These are phyloP conservation scores for Drosophila formosana DNA, from an alignment of 2,888 invertebrate genomes.

Conservation along the genomic window DNA sequence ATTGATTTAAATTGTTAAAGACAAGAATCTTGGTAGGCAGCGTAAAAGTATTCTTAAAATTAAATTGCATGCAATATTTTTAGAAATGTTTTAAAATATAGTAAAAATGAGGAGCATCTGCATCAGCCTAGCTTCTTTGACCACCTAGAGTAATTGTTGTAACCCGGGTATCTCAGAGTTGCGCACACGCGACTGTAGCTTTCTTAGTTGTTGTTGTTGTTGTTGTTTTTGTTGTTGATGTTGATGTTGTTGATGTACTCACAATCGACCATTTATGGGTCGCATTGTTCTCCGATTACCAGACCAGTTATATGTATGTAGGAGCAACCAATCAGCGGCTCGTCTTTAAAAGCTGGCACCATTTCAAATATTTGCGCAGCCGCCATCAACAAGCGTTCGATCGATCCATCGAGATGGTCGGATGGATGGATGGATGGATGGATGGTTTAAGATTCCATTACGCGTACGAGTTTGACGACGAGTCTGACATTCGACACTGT, in stretches of 20 bases:
- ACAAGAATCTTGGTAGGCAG: no score
- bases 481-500: conserved; percentile 77
- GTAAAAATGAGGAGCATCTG: no score
- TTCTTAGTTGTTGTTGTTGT: not conserved
- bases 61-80: no score
- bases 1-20: no score
- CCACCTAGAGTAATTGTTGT: no score
- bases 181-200: no score
- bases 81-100: no score
- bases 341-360: conserved; percentile 41
- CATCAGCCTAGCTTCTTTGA: no score
- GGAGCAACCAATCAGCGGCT: conserved; percentile 45
- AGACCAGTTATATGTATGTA: conserved; percentile 15
- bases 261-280: conserved; percentile 56
- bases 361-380: conserved; percentile 63
- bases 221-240: not conserved
- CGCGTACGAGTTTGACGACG: conserved; percentile 17
- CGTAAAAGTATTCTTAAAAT: no score
- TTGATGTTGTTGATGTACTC: conserved; percentile 32
- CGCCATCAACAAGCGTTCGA: conserved; percentile 58
- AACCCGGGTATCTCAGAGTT: no score
- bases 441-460: conserved; percentile 61
- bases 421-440: conserved; percentile 4
- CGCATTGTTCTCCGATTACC: conserved; percentile 38
- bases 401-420: conserved; percentile 22